A percentile compares a stretch with the other conserved stretches of the same genome.
Conservation (phyloP, 2,797 vertebrate species). For the Peromyscus eremicus region DNA sequence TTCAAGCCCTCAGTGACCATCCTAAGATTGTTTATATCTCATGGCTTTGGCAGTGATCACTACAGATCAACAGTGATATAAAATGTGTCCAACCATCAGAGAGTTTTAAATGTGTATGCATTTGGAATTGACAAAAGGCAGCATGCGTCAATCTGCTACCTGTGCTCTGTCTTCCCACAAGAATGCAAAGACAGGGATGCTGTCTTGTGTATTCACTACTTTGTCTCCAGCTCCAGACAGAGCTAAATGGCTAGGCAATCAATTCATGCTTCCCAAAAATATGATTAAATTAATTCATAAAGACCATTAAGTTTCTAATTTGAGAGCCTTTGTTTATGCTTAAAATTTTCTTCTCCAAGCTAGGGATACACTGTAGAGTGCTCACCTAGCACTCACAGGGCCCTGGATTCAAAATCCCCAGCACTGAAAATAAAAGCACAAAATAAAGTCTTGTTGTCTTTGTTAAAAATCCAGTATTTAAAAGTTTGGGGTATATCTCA, state of each 20-base stretch:
- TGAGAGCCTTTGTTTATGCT: background rate
- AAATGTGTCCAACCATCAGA: background rate
- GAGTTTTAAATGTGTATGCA: background rate
- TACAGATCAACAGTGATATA: background rate
- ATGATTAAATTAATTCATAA: background rate
- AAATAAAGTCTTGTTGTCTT: background rate
- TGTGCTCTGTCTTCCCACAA: background rate
- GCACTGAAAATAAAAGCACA: background rate
- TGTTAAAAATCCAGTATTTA: slow-evolving; percentile 3
- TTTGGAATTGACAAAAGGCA: background rate
- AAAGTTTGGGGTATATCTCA: no score
- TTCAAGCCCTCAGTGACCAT: background rate
- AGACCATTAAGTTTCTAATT: background rate
- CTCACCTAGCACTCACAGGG: background rate
- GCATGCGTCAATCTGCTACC: background rate
- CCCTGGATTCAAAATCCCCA: background rate
- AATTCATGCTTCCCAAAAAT: background rate
- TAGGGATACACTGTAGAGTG: background rate
- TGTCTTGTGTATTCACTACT: background rate
- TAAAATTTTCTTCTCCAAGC: background rate
- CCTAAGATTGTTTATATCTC: background rate
- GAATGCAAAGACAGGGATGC: background rate
- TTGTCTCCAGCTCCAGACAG: background rate
- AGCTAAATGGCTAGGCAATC: background rate
- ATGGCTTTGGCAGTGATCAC: background rate